Conservation (phyloP, 2,888 invertebrate species). For the Oasisia sp. region DNA sequence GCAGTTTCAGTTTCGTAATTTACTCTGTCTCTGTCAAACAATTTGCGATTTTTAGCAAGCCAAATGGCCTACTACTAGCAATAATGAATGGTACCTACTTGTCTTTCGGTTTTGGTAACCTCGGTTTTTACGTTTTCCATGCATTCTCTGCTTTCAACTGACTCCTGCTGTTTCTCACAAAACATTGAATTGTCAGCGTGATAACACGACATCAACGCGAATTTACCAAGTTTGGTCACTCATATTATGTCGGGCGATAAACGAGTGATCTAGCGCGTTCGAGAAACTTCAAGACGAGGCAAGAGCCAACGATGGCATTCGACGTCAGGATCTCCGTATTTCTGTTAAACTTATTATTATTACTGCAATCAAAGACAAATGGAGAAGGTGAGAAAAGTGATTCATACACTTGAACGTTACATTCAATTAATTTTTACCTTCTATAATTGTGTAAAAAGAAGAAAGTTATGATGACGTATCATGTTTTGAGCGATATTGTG, state of each 20-base stretch:
- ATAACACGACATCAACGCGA: neutral
- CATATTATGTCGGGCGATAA: neutral
- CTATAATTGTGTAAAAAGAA: neutral
- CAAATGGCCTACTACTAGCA: too few species aligned
- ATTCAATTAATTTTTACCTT: neutral
- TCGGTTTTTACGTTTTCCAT: neutral
- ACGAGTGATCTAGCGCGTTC: neutral
- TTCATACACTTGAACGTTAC: neutral
- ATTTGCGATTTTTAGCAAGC: too few species aligned
- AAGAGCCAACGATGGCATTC: neutral
- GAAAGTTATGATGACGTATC: neutral
- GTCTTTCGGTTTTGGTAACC: too few species aligned
- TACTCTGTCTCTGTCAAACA: too few species aligned
- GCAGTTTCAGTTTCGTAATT: too few species aligned
- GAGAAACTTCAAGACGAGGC: neutral
- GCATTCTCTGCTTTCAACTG: neutral
- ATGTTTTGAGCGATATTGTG: constrained; percentile 8
- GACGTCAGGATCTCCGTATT: neutral
- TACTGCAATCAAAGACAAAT: neutral
- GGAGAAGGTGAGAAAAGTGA: neutral
- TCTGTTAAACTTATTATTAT: neutral
- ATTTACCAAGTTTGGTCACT: neutral
- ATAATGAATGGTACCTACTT: neutral
- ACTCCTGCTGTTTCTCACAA: neutral
- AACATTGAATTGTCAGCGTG: neutral